Evolutionary conservation across 2,797 vertebrate genomes (phyloP), one percentile per base, ranked within the genome.

Genomic region (Vultur gryphus): DNA sequence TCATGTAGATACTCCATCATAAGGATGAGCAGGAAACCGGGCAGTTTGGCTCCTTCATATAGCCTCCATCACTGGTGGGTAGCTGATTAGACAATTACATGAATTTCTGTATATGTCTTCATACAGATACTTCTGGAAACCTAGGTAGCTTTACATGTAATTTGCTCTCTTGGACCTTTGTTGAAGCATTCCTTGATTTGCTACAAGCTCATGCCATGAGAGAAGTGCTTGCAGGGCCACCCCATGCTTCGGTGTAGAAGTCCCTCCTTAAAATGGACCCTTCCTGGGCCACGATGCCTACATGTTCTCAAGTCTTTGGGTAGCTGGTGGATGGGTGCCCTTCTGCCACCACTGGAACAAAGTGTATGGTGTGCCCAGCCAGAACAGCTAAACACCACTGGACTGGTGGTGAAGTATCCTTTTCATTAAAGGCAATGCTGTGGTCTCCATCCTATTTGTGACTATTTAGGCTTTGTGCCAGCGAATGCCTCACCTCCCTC

Each of bases 201-300:
- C 21, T 81, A 13, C 23, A 48, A 73, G 14, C 31, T 87, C 28
- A 52, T 29, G 24, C 11, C 21, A 20, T 8, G 8, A 39, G n/a
- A 1, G 0, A 20, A 79, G 9, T 16, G 14, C 59, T 89, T 80
- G 44, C 46, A 76, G 10, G 20, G 24, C 16, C 33, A 33, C 4
- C 5, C 25, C 0, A 1, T 8, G 7, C 13, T 77, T 77, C 1
- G 0, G 7, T 20, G 37, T 16, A 65, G 46, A 82, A 51, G 6
- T 11, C 43, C 11, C 8, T 54, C 31, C n/a, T 82, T 83, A 41
- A 85, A 90, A 78, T 8, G 14, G 13, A 48, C 6, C 23, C 18
- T 46, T 9, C 21, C 10, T 13, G 5, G 26, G 11, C 24, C 20
- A 24, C 7, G n/a, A 46, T 4, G 3, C 7, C 26, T 51, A 20